A percentile compares a stretch with the other conserved stretches of the same genome.
Conservation (phyloP, 2,113 vertebrate species). For the Ictalurus furcatus region DNA sequence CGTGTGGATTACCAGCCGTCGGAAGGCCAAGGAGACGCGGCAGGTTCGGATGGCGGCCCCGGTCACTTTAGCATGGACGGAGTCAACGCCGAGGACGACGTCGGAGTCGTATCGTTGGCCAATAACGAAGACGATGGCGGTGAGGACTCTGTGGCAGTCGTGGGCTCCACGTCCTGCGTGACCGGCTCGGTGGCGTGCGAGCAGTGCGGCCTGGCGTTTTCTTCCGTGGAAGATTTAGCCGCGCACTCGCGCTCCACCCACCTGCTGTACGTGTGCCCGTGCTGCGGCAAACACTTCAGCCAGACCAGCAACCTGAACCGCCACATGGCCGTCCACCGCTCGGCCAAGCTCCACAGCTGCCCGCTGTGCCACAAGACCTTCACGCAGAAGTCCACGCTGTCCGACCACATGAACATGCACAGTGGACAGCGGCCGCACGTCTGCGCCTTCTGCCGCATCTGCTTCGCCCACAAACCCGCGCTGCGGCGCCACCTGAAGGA, state of each 20-base stretch:
- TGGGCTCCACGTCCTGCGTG: constrained; percentile 73
- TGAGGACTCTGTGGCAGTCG: constrained; percentile 71
- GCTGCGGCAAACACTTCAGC: constrained; percentile 93
- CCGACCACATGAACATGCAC: constrained; percentile 95
- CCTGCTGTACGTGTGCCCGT: constrained; percentile 87
- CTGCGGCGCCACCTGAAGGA: constrained; percentile 90
- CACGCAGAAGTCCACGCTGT: constrained; percentile 90
- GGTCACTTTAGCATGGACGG: constrained; percentile 65
- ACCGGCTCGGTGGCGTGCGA: constrained; percentile 75
- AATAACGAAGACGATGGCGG: constrained; percentile 61
- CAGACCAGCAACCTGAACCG: constrained; percentile 88
- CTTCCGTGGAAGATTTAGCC: constrained; percentile 81
- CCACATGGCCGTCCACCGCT: constrained; percentile 90
- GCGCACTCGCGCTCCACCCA: constrained; percentile 85
- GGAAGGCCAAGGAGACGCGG: constrained; percentile 54
- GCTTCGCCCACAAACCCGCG: constrained; percentile 92
- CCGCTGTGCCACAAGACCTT: constrained; percentile 90
- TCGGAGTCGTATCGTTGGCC: constrained; percentile 56
- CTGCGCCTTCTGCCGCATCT: constrained; percentile 88
- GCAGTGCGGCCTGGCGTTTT: constrained; percentile 85
- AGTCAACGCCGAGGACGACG: constrained; percentile 60
- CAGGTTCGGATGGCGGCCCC: constrained; percentile 47
- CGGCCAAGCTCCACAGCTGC: constrained; percentile 84
- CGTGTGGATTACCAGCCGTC: constrained; percentile 60
- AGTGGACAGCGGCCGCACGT: constrained; percentile 86